A percentile compares a stretch with the other conserved stretches of the same genome.
Evolutionary conservation across 2,797 vertebrate species (phyloP).

Genomic region (Anomalospiza imberbis): DNA sequence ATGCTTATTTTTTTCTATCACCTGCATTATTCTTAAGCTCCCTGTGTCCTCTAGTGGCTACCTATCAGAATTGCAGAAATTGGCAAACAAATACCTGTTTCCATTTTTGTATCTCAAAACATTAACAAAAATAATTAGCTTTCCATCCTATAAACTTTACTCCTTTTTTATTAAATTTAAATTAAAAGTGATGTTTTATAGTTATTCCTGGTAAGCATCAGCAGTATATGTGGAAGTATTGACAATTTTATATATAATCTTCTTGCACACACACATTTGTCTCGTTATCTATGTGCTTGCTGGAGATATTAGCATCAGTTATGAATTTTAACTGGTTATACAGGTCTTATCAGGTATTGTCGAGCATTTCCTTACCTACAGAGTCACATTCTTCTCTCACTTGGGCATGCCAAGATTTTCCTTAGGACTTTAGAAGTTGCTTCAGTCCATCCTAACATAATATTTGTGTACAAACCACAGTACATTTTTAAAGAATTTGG

Average conservation of each 20-base stretch:
- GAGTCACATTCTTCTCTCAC: neutral
- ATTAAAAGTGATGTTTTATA: neutral
- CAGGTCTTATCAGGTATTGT: neutral
- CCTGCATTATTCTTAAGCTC: neutral
- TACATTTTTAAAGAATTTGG: neutral
- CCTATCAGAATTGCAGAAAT: neutral
- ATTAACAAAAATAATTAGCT: neutral
- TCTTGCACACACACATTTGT: neutral
- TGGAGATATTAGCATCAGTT: neutral
- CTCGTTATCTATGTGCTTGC: neutral
- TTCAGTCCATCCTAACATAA: neutral
- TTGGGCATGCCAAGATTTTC: neutral
- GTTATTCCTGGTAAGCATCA: neutral
- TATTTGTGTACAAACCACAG: neutral
- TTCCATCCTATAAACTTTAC: neutral
- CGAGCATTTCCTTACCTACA: neutral
- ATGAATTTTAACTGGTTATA: neutral
- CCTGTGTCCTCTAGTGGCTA: constrained; percentile 16
- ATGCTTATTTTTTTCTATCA: neutral
- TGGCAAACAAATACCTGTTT: neutral
- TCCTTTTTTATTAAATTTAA: neutral
- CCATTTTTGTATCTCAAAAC: neutral
- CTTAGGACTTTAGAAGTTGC: neutral
- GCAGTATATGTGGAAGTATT: neutral
- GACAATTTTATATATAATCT: neutral